Evolutionary conservation across 2,113 vertebrate genomes (phyloP), one percentile per base, ranked within the genome.

Genomic region (Labeo catla): DNA sequence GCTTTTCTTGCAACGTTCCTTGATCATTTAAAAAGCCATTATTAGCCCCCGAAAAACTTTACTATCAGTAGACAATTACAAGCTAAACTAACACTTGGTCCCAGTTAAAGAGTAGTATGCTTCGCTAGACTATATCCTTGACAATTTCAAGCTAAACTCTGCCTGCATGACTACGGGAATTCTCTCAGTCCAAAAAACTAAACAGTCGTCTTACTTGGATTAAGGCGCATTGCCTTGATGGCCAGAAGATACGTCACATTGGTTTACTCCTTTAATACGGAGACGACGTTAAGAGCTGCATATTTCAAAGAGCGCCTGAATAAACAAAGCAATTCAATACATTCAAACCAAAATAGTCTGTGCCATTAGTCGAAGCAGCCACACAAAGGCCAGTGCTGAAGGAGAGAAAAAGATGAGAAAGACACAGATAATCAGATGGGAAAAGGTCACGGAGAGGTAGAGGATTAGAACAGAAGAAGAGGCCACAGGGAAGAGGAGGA

Each of bases 401-500:
- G 45, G 52, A n/a, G 49, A 78, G 11, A 84, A 61, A 78, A 34
- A 78, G 10, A 63, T 21, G n/a, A 70, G 10, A 23, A 34, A 52
- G 21, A 74, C 16, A 23, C 5, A 34, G 39, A 61, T 49, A 82
- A 61, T 76, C 28, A 52, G 10, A 86, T 9, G 63, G 45, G n/a
- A 34, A 39, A 54, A 82, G 83, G 85, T 89, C 79, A 74, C 9
- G 36, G 39, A 83, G 63, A 83, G 79, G 84, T 83, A 80, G 34
- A 39, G 66, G n/a, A 84, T 52, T 82, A 21, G 57, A 78, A 57
- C 19, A 54, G 50, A 82, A 34, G 45, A 54, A 72, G 43, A 52
- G 43, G 49, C 36, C 68, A 57, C 57, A 66, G 66, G 66, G 74
- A 76, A 57, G 59, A 72, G 57, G 15, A 45, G 68, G 74, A 87